Evolutionary conservation across 2,888 invertebrate genomes (phyloP), one percentile per base, ranked within the genome.

Genomic region (Oscheius sp.): DNA sequence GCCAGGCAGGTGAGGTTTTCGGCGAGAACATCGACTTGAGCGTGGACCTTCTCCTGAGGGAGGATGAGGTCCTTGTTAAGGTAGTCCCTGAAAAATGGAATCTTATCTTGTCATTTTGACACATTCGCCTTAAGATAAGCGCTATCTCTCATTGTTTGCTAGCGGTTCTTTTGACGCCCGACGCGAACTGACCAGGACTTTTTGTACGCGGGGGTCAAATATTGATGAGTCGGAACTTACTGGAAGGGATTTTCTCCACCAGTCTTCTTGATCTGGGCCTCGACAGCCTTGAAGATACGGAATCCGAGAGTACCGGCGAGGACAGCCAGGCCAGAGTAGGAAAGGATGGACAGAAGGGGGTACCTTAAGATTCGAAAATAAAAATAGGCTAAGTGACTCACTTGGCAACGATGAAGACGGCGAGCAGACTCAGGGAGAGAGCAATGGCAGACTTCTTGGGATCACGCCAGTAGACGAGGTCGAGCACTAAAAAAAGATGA

Each of bases 241-340:
- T 96, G 96, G 94, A 97, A 97, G 76, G 97, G 97, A 91, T 97
- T 96, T 89, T 96, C 96, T 90, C 96, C 96, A 87, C 95, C 95
- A 42, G 91, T 91, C 92, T 97, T 98, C 92, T 97, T 96, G 79
- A 84, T 82, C 76, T 86, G 86, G 1, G 81, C 80, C 76, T 88
- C 85, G 55, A 84, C 77, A 65, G 77, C 78, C 76, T 84, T 84
- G 79, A 80, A 78, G 47, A 80, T 75, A 32, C 97, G 94, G 93
- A 96, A 96, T 90, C 93, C 93, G 90, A 96, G 93, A 88, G 97
- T 95, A 89, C 93, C 95, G 80, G 93, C 92, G 85, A 99, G 93
- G 87, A 93, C 92, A 87, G 94, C 92, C 89, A 99, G 93, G 85
- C 95, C 94, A 80, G 94, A 91, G 92, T 98, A 96, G 85, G 97